Evolutionary conservation across 2,888 invertebrate genomes (phyloP), one percentile per base, ranked within the genome.

Genomic region (Gymnoscelis rufifasciata): DNA sequence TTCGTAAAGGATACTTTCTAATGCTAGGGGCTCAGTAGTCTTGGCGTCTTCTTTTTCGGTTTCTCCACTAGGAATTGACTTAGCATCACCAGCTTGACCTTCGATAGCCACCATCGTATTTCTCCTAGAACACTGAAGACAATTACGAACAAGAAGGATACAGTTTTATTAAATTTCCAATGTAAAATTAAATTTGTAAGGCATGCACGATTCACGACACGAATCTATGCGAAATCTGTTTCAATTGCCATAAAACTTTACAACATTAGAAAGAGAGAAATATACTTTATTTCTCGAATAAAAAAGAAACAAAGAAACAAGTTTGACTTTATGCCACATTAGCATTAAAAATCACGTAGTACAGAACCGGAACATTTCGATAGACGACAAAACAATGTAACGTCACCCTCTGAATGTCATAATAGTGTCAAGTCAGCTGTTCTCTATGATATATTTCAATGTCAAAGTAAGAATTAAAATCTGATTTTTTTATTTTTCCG

Each of bases 1-100:
- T 51, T 31, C 3, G 11, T 7, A 88, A 90, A 90, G 90, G 90
- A 90, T 90, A 90, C 90, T 89, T 83, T 90, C 90, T 75, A 90
- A 72, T 50, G 88, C 75, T 62, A 90, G 69, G 14, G 83, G 71
- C 56, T 70, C 82, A 14, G 77, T 65, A 43, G 73, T 52, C 68
- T 84, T 86, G 3, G 57, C 56, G 55, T 83, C 81, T 49, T 75
- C 72, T 67, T 81, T 83, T 38, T 71, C 71, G 27, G 56, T 58
- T 55, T 78, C 79, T 47, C 83, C 83, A 3, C 63, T 51, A 24
- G 71, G 31, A 47, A 77, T 51, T n/a, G 68, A 59, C 60, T 79
- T 81, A 7, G 68, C 68, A 62, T 87, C 83, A 13, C 77, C 82
- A 55, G 74, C 68, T 49, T 84, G 79, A 35, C 72, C 78, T 62